A percentile compares a stretch with the other conserved stretches of the same genome.
Conservation (phyloP, 1,140 invertebrate species). For the Sarcophaga bullata region DNA sequence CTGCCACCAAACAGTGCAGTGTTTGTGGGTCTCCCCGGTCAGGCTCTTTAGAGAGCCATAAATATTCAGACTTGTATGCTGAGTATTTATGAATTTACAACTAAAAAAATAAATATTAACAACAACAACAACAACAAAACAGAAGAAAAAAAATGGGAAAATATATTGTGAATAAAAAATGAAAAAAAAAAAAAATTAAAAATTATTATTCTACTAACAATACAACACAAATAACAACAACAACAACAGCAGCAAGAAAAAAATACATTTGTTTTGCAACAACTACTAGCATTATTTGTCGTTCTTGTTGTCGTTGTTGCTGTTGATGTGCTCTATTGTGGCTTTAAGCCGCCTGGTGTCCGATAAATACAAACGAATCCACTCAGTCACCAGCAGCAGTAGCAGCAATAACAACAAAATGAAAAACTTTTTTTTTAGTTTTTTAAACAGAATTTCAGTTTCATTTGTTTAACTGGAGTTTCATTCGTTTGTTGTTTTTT, state of each 20-base stretch:
- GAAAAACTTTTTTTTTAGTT: not conserved
- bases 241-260: not conserved
- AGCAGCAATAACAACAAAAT: not conserved
- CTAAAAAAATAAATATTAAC: not conserved
- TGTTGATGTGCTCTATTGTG: not conserved
- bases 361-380: constrained; percentile 9
- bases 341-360: constrained; percentile 17
- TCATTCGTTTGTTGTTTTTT: not conserved
- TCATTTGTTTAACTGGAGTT: not conserved
- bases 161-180: no score
- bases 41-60: constrained; percentile 20
- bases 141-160: not conserved
- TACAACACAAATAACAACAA: not conserved
- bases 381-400: not conserved
- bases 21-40: not conserved
- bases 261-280: constrained; percentile 17
- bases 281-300: not conserved
- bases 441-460: not conserved
- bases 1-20: not conserved
- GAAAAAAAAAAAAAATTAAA: not conserved
- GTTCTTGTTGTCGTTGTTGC: not conserved
- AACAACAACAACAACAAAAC: not conserved
- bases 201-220: not conserved
- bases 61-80: constrained; percentile 16
- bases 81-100: constrained; percentile 12